Evolutionary conservation across 1,140 invertebrate species (phyloP).

Genomic region (Polypedilum pembai): DNA sequence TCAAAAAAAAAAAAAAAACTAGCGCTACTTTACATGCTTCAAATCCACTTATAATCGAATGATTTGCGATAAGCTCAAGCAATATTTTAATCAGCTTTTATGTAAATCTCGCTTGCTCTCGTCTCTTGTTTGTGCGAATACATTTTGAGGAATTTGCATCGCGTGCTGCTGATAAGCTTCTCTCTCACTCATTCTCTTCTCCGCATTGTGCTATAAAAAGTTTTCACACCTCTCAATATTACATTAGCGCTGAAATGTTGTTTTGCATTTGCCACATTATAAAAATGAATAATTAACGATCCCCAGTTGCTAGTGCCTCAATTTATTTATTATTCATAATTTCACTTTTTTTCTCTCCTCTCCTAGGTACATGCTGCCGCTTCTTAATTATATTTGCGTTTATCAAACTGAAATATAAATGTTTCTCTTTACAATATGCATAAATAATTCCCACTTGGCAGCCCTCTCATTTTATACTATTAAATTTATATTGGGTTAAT

Average conservation of each 20-base stretch:
- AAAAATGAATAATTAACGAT: conserved; percentile 26
- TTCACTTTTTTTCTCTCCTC: conserved; percentile 1
- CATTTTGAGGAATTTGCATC: not conserved
- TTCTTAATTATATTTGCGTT: not conserved
- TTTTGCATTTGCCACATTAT: conserved; percentile 7
- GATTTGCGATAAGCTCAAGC: not conserved
- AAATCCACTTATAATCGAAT: conserved; percentile 18
- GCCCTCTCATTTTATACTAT: not conserved
- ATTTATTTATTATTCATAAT: conserved; percentile 24
- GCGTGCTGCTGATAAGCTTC: not conserved
- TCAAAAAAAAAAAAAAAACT: not conserved
- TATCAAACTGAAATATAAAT: conserved; percentile 1
- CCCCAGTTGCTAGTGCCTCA: not conserved
- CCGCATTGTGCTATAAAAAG: not conserved
- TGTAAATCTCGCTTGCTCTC: not conserved
- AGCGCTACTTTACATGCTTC: not conserved
- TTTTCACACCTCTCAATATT: conserved; percentile 28
- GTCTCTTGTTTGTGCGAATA: not conserved
- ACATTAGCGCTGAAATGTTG: not conserved
- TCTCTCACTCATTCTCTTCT: not conserved
- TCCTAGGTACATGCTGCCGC: not conserved
- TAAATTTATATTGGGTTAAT: not conserved
- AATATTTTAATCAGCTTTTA: conserved; percentile 8
- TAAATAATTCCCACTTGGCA: conserved; percentile 17
- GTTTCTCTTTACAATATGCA: not conserved